Percentiles rank a stretch among this genome's conserved stretches.
phyloP scores from a whole-genome alignment of 1,140 invertebrate genomes.

The Dendroctonus ponderosae region DNA sequence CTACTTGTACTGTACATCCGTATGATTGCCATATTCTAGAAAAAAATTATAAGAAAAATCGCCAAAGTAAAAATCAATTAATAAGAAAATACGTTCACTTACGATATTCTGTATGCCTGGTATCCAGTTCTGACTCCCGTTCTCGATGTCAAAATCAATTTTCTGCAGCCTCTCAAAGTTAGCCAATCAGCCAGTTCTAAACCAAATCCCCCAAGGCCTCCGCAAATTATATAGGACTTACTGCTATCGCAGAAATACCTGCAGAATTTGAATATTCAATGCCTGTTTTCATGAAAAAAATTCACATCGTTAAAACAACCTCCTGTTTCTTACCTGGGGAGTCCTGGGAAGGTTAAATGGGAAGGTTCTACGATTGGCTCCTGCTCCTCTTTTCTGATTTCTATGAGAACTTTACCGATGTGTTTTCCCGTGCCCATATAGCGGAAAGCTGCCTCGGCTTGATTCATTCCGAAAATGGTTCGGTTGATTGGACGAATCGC shows the following conservation, averaged over 20 bases:
- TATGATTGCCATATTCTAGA: conserved; percentile 56
- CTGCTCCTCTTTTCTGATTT: conserved; percentile 61
- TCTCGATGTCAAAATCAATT: conserved; percentile 77
- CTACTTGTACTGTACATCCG: conserved; percentile 55
- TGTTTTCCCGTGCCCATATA: conserved; percentile 85
- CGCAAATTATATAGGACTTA: conserved; percentile 60
- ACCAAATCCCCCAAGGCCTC: conserved; percentile 88
- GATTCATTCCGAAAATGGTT: conserved; percentile 59
- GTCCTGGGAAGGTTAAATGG: conserved; percentile 7
- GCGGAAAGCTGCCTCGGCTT: conserved; percentile 66
- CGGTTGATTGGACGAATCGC: conserved; percentile 62
- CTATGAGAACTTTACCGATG: conserved; percentile 78
- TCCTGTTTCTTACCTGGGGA: conserved; percentile 32
- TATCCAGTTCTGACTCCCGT: conserved; percentile 77
- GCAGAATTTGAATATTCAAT: conserved; percentile 14
- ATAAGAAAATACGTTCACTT: conserved; percentile 27
- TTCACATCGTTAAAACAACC: too few species aligned
- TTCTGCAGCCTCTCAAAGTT: conserved; percentile 72
- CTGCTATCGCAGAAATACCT: conserved; percentile 50
- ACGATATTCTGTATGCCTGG: conserved; percentile 66
- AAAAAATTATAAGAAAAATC: not conserved
- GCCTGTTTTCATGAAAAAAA: not conserved
- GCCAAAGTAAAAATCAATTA: too few species aligned
- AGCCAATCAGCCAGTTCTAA: conserved; percentile 88
- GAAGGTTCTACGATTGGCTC: conserved; percentile 49